Evolutionary conservation across 1,140 invertebrate species (phyloP).

Genomic region (Armadillidium nasatum): DNA sequence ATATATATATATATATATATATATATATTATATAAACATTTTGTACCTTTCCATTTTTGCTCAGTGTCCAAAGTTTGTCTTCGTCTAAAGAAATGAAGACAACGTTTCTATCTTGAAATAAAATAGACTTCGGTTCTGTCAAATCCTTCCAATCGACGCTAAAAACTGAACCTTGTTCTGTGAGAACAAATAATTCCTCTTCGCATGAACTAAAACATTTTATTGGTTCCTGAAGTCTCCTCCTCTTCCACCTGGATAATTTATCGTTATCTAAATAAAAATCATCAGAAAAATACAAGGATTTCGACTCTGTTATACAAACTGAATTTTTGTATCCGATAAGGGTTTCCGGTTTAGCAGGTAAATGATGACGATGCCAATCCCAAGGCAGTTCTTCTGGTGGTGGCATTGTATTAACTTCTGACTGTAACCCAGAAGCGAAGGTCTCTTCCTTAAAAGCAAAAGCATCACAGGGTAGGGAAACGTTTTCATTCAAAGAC

Average conservation of each 20-base stretch:
- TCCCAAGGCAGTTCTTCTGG: background rate
- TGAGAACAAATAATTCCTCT: background rate
- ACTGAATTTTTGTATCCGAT: background rate
- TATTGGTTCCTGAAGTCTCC: background rate
- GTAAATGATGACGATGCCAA: background rate
- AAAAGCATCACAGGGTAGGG: too few species aligned
- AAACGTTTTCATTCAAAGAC: background rate
- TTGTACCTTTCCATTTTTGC: background rate
- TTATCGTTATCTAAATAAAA: background rate
- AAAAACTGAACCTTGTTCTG: background rate
- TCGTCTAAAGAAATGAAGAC: background rate
- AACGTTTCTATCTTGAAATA: background rate
- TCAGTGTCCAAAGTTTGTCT: background rate
- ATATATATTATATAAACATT: too few species aligned
- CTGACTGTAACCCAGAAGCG: background rate
- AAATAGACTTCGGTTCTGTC: background rate
- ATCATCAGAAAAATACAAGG: background rate
- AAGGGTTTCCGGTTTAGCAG: background rate
- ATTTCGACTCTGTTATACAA: background rate
- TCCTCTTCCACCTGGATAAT: background rate
- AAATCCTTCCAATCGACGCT: background rate
- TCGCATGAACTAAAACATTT: background rate
- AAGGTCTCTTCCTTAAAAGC: too few species aligned
- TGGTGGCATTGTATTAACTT: background rate
- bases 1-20: too few species aligned